phyloP scores from a whole-genome alignment of 2,797 vertebrate species.

The Anomalospiza imberbis region DNA sequence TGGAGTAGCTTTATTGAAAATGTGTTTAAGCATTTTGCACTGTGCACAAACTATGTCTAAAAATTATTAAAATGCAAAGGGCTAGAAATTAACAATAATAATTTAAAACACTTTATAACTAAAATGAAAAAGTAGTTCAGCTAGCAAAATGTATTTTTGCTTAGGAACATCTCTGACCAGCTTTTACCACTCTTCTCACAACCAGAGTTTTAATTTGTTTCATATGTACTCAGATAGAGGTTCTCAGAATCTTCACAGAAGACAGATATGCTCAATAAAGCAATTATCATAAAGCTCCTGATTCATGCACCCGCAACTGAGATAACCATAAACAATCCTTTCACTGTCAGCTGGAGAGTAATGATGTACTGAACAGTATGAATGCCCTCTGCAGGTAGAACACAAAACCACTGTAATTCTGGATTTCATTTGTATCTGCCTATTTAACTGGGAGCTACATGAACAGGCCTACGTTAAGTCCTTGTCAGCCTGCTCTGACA shows the following conservation, averaged over 20 bases:
- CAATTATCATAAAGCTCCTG: not conserved
- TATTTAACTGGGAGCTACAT: not conserved
- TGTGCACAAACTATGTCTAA: not conserved
- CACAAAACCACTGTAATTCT: not conserved
- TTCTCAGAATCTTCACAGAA: not conserved
- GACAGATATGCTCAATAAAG: not conserved
- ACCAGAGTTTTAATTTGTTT: not conserved
- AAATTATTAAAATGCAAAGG: not conserved
- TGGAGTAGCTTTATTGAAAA: not conserved
- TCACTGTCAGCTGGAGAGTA: not conserved
- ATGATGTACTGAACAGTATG: not conserved
- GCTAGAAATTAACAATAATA: not conserved
- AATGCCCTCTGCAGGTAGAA: conserved; percentile 52
- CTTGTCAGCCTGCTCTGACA: not conserved
- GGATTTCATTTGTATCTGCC: not conserved
- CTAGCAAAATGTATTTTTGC: not conserved
- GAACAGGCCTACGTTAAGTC: not conserved
- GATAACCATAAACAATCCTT: not conserved
- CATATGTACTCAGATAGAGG: not conserved
- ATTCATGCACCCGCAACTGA: not conserved
- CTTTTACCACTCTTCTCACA: not conserved
- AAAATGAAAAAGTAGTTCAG: not conserved
- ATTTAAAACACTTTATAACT: not conserved
- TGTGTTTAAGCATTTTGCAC: not conserved
- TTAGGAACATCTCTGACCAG: not conserved